Conservation (phyloP, 1,140 invertebrate genomes). For the Papilio polyxenes region DNA sequence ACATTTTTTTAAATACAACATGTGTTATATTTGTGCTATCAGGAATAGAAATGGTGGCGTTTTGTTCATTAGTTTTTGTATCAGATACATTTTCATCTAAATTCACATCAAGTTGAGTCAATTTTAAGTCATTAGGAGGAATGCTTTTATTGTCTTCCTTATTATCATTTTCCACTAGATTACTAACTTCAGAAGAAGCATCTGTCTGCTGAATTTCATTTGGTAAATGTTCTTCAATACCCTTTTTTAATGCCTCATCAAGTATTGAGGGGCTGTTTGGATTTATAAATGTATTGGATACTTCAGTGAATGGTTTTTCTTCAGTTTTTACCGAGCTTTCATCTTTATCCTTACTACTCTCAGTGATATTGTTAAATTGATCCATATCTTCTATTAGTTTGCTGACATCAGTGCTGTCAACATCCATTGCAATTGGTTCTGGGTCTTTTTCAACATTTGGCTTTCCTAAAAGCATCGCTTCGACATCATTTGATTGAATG, state of each 20-base stretch:
- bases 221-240: slow-evolving; percentile 69
- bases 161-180: slow-evolving; percentile 24
- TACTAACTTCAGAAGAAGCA: slow-evolving; percentile 18
- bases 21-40: slow-evolving; percentile 58
- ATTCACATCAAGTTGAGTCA: slow-evolving; percentile 31
- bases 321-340: slow-evolving; percentile 31
- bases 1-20: slow-evolving; percentile 73
- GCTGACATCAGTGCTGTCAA: slow-evolving; percentile 60
- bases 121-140: slow-evolving; percentile 25
- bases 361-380: slow-evolving; percentile 52
- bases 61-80: slow-evolving; percentile 37
- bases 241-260: slow-evolving; percentile 69
- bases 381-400: slow-evolving; percentile 67
- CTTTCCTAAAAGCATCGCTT: slow-evolving; percentile 75
- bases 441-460: slow-evolving; percentile 45
- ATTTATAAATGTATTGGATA: slow-evolving; percentile 50
- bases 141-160: slow-evolving; percentile 27
- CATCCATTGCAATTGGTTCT: slow-evolving; percentile 64
- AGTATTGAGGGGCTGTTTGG: slow-evolving; percentile 72
- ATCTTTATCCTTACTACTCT: slow-evolving; percentile 43
- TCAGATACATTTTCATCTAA: slow-evolving; percentile 22
- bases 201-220: slow-evolving; percentile 37
- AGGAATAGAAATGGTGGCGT: slow-evolving; percentile 41
- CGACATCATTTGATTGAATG: slow-evolving; percentile 73
- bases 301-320: slow-evolving; percentile 35